phyloP scores from a whole-genome alignment of 2,888 invertebrate species.

The Lasius fuliginosus region DNA sequence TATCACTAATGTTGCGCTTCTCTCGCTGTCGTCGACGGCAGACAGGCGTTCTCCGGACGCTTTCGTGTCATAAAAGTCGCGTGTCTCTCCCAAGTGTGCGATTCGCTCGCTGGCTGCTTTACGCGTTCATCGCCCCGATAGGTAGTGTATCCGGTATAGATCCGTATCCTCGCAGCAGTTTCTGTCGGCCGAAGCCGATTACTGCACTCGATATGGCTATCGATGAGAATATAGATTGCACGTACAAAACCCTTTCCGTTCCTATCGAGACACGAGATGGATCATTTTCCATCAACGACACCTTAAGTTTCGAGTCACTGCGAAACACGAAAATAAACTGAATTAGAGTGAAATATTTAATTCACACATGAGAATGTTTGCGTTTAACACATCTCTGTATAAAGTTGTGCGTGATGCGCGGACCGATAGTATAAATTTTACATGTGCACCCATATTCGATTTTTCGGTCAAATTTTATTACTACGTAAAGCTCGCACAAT shows the following conservation, averaged over 20 bases:
- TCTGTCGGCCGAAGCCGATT: background rate
- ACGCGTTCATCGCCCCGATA: slow-evolving; percentile 57
- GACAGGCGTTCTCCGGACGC: background rate
- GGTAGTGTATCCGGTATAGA: slow-evolving; percentile 59
- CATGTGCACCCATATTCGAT: background rate
- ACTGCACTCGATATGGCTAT: slow-evolving; percentile 12
- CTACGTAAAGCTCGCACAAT: background rate
- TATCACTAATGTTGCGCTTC: background rate
- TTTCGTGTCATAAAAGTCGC: slow-evolving; percentile 20
- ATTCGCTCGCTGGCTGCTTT: slow-evolving; percentile 33
- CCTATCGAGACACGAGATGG: slow-evolving; percentile 8
- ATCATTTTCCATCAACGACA: slow-evolving; percentile 5
- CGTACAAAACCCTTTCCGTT: background rate
- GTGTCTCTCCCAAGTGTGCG: slow-evolving; percentile 44
- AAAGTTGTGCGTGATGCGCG: background rate
- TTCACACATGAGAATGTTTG: background rate
- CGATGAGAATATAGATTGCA: background rate
- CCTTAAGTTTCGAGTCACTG: background rate
- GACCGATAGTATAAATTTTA: slow-evolving; percentile 15
- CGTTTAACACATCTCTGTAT: background rate
- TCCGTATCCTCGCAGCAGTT: slow-evolving; percentile 57
- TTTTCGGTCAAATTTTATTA: slow-evolving; percentile 11
- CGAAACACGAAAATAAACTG: background rate
- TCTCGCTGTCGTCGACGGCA: background rate
- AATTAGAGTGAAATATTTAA: slow-evolving; percentile 3